These are phyloP conservation scores for Itoplectis maculator DNA, from an alignment of 2,888 invertebrate genomes.

Conservation along the genomic window DNA sequence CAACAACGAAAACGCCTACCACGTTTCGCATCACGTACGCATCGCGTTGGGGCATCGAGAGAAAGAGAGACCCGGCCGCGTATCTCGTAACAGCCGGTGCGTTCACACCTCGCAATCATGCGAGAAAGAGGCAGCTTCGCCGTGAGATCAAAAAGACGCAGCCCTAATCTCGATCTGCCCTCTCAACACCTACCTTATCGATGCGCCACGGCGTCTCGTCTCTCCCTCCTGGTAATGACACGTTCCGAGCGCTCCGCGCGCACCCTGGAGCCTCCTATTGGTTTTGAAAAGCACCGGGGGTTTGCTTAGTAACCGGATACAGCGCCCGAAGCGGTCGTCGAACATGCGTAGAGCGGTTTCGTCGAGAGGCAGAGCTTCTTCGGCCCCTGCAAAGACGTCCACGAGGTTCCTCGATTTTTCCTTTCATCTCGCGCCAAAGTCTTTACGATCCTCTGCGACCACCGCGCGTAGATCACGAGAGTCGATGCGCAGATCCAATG, in stretches of 20 bases:
- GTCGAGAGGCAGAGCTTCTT: conserved; percentile 22
- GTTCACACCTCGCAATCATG: conserved; percentile 80
- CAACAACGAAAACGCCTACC: conserved; percentile 64
- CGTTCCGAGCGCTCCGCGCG: conserved; percentile 76
- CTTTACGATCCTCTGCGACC: conserved; percentile 25
- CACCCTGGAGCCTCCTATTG: conserved; percentile 76
- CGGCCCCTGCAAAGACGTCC: conserved; percentile 43
- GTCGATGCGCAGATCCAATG: conserved; percentile 43
- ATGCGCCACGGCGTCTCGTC: conserved; percentile 69
- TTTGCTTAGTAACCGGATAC: conserved; percentile 82
- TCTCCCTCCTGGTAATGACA: conserved; percentile 80
- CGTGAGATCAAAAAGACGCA: conserved; percentile 31
- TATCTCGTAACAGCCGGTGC: conserved; percentile 60
- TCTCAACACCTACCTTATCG: conserved; percentile 84
- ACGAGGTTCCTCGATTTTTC: conserved; percentile 55
- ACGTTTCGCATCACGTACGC: conserved; percentile 57
- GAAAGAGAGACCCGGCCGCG: not conserved
- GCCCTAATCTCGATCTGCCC: conserved; percentile 80
- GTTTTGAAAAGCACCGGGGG: conserved; percentile 77
- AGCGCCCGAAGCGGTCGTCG: conserved; percentile 31
- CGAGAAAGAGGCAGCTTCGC: conserved; percentile 22
- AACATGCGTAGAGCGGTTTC: not conserved
- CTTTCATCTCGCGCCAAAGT: conserved; percentile 47
- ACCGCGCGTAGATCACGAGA: conserved; percentile 50
- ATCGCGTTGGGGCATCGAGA: conserved; percentile 6